These are phyloP conservation scores for Caiman crocodilus DNA, from an alignment of 2,797 vertebrate species.

Conservation along the genomic window DNA sequence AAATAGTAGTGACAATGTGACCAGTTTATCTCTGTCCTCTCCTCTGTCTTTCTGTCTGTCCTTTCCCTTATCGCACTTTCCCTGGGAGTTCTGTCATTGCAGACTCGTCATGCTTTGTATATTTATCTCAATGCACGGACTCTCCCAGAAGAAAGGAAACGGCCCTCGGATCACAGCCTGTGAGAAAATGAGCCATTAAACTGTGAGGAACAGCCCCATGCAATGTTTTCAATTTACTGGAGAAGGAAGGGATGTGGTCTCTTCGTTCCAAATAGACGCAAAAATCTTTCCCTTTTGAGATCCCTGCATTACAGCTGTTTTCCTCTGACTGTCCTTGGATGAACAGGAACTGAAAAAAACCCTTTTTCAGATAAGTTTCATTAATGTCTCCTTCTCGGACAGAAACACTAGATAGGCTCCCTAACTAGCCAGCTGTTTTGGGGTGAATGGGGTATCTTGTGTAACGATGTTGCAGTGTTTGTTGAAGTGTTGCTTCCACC, in stretches of 20 bases:
- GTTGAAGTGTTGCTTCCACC: accelerated
- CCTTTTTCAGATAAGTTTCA: accelerated
- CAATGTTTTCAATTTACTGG: accelerated
- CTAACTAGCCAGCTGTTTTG: accelerated
- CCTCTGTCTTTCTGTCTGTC: not conserved
- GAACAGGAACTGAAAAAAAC: accelerated
- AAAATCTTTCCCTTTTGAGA: not conserved
- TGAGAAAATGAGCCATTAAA: accelerated
- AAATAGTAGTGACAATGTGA: not conserved
- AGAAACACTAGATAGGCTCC: not conserved
- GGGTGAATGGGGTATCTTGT: accelerated
- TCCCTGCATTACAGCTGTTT: accelerated
- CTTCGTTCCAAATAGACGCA: accelerated
- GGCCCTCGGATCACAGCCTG: accelerated
- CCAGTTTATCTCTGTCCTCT: slow-evolving; percentile 12
- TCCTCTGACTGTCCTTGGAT: accelerated
- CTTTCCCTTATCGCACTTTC: not conserved
- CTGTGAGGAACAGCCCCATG: accelerated
- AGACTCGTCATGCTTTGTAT: accelerated
- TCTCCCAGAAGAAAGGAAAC: accelerated
- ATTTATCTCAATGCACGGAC: accelerated
- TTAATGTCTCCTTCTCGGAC: accelerated
- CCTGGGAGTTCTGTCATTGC: not conserved
- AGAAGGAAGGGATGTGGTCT: accelerated
- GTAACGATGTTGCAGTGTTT: not conserved